phyloP scores from a whole-genome alignment of 2,113 vertebrate species.

The Hemiprocne comata region DNA sequence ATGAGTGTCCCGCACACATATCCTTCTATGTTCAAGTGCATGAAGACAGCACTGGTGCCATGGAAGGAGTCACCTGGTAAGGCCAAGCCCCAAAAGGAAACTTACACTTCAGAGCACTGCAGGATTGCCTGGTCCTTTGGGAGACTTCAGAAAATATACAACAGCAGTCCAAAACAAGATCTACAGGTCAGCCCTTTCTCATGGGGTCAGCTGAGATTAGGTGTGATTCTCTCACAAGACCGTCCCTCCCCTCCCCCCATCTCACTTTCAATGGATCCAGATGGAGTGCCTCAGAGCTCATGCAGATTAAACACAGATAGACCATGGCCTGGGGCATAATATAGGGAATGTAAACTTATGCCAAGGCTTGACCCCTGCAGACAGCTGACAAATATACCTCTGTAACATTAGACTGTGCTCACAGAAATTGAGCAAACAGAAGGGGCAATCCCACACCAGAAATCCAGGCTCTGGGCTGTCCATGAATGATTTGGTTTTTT shows the following conservation, averaged over 20 bases:
- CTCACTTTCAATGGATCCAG: not conserved
- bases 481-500: not conserved
- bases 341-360: not conserved
- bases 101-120: not conserved
- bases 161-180: not conserved
- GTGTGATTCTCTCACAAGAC: not conserved
- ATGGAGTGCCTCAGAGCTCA: not conserved
- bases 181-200: not conserved
- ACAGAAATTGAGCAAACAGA: not conserved
- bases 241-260: accelerated
- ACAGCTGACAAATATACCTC: not conserved
- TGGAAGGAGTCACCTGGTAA: not conserved
- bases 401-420: not conserved
- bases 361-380: not conserved
- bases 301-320: not conserved
- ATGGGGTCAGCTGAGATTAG: not conserved
- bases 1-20: not conserved
- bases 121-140: not conserved
- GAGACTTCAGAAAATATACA: not conserved
- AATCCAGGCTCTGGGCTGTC: not conserved
- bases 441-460: not conserved
- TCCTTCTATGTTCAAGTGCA: not conserved
- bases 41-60: not conserved
- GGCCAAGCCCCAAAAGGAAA: not conserved
- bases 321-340: not conserved